Conservation (phyloP, 2,797 vertebrate species). For the Enteromius paludinosus region DNA sequence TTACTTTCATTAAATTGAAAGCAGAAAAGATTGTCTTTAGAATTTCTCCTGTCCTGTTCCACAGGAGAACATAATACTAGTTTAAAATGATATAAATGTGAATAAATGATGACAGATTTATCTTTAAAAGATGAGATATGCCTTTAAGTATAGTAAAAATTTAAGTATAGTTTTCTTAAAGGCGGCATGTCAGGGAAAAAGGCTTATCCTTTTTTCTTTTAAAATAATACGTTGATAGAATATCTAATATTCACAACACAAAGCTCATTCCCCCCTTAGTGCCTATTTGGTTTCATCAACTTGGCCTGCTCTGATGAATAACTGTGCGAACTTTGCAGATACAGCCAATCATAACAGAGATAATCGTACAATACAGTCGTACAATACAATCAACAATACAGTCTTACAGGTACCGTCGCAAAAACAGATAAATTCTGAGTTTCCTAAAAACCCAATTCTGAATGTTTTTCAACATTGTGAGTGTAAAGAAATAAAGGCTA, state of each 20-base stretch:
- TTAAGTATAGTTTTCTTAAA: neutral
- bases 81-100: neutral
- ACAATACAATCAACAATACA: neutral
- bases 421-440: neutral
- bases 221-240: neutral
- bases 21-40: neutral
- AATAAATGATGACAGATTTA: neutral
- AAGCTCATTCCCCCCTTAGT: neutral
- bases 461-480: neutral
- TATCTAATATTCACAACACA: neutral
- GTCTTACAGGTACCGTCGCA: neutral
- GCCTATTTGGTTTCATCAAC: conserved; percentile 26
- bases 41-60: neutral
- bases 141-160: neutral
- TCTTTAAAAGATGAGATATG: neutral
- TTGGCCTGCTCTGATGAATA: neutral
- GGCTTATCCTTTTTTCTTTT: neutral
- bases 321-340: neutral
- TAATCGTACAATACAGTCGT: neutral
- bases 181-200: neutral
- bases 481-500: too few species aligned
- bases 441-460: neutral
- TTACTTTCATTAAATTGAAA: neutral
- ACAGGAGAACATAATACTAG: neutral
- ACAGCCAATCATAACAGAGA: conserved; percentile 29